Conservation (phyloP, 1,140 invertebrate genomes). For the Bicyclus anynana region DNA sequence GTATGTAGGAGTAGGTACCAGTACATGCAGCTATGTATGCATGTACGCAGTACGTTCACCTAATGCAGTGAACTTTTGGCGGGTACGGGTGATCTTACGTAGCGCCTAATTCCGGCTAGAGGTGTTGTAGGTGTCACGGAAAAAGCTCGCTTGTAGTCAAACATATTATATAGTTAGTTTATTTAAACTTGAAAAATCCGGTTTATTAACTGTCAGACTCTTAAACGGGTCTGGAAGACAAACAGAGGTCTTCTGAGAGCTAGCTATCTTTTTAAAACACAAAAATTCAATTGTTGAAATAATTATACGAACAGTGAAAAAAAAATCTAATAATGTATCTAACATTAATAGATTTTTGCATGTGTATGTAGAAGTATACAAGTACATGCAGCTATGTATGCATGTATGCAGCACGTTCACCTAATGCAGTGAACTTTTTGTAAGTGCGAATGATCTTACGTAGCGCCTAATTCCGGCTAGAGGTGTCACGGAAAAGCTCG, state of each 20-base stretch:
- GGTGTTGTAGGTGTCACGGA: no score
- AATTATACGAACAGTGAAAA: no score
- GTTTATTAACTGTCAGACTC: no score
- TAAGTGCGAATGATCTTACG: neutral
- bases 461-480: neutral
- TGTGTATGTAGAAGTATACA: slow-evolving; percentile 15
- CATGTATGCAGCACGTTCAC: neutral
- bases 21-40: neutral
- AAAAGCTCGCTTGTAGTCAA: no score
- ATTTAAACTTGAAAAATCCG: no score
- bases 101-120: neutral
- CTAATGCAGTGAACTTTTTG: neutral
- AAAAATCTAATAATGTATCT: no score
- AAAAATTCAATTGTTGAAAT: no score
- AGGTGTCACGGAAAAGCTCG: no score
- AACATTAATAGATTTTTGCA: slow-evolving; percentile 17
- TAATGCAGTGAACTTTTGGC: neutral
- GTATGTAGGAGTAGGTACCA: slow-evolving; percentile 3
- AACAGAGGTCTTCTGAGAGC: no score
- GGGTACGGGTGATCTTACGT: neutral
- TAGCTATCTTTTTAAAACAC: no score
- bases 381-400: neutral
- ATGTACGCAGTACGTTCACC: neutral
- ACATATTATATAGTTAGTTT: no score
- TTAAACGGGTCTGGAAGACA: no score